phyloP scores from a whole-genome alignment of 2,888 invertebrate genomes.

The Hemicrepidius hirtus region DNA sequence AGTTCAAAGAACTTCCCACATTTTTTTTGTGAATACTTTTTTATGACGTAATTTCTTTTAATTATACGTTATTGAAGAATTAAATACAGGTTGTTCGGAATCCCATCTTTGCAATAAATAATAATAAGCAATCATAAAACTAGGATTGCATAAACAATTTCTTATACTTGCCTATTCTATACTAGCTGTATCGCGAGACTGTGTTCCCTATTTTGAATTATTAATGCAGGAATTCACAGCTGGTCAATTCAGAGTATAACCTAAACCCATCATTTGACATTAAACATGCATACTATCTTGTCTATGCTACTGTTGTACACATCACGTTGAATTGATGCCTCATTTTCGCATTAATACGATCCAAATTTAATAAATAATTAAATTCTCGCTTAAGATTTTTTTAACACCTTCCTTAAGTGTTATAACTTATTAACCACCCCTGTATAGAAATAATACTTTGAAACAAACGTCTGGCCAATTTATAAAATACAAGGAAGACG shows the following conservation, averaged over 20 bases:
- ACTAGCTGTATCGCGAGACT: constrained; percentile 43
- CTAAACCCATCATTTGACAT: constrained; percentile 60
- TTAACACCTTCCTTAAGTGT: too few species aligned
- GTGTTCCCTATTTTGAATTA: constrained; percentile 64
- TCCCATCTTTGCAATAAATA: constrained; percentile 24
- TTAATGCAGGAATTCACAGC: constrained; percentile 65
- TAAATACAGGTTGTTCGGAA: constrained; percentile 33
- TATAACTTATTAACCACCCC: too few species aligned
- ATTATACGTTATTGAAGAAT: constrained; percentile 27
- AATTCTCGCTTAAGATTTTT: not conserved
- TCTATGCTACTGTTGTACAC: constrained; percentile 31
- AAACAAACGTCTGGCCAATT: too few species aligned
- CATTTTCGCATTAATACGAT: not conserved
- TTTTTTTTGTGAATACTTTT: constrained; percentile 37
- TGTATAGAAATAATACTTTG: too few species aligned
- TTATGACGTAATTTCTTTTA: constrained; percentile 22
- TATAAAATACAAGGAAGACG: too few species aligned
- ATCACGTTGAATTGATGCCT: not conserved
- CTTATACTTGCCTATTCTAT: not conserved
- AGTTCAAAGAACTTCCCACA: constrained; percentile 3
- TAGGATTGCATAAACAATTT: constrained; percentile 14
- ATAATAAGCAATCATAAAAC: constrained; percentile 30
- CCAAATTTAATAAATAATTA: not conserved
- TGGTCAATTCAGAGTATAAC: constrained; percentile 61
- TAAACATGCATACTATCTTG: constrained; percentile 58